Base-by-base conservation (phyloP, 2,888 invertebrate species). In the Nomada lathburiana region DNA sequence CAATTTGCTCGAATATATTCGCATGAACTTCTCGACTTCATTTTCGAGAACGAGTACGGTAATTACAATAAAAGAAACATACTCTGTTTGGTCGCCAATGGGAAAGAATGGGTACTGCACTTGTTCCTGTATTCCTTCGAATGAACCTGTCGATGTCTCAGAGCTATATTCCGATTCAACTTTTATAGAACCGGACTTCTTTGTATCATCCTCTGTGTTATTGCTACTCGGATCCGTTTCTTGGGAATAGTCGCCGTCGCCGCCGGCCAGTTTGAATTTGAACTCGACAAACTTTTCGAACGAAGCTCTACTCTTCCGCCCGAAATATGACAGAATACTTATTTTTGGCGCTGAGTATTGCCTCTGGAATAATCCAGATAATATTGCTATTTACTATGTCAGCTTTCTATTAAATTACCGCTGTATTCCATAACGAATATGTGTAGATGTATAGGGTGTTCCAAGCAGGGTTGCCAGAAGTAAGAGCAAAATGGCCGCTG, bases 261-360 rank as follows among this genome's bases (percentile, higher is more conserved):
- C 2, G 0, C 11, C 0, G 2, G 44, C 0, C 2, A 13, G 0
- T n/a, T 53, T 26, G 3, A 59, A 52, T 47, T 57, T 74, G 2
- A 11, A n/a, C 20, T 82, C 63, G 9, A 11, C 29, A 18, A 52
- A 26, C 59, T 68, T 68, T 5, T 47, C 68, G 1, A 63, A 0
- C 5, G 74, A 78, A 11, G 29, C 20, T 44, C 11, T 44, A 3
- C 67, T 72, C 3, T 2, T 53, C 20, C 20, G 55, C 36, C n/a
- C 55, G 11, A 81, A 77, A n/a, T 77, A 70, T 0, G 72, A 57
- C 1, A 23, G 60, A 62, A 81, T 26, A 16, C 57, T 74, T 52
- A 70, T 26, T 55, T 26, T 65, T 16, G 65, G n/a, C 2, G 10
- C 55, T 1, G 80, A 65, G 20, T 13, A 5, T 20, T 62, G 52